A percentile compares a stretch with the other conserved stretches of the same genome.
Evolutionary conservation across 2,797 vertebrate genomes (phyloP).

Genomic region (Lagocephalus sceleratus): DNA sequence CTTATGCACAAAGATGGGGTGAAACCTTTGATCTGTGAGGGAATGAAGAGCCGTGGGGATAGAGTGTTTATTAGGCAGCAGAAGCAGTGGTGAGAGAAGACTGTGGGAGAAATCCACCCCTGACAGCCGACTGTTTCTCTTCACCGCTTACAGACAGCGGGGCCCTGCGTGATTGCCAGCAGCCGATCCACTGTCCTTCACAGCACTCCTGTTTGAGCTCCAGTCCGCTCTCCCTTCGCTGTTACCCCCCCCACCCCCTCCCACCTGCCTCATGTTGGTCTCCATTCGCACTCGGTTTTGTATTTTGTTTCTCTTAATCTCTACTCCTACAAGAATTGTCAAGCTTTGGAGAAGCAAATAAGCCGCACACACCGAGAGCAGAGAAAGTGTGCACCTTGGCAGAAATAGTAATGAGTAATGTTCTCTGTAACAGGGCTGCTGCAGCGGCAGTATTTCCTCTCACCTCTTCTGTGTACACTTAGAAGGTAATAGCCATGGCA

Average conservation of each 20-base stretch:
- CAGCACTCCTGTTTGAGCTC: constrained; percentile 67
- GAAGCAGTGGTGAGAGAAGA: constrained; percentile 39
- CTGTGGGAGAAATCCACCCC: constrained; percentile 41
- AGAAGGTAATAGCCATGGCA: constrained; percentile 43
- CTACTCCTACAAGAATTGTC: constrained; percentile 34
- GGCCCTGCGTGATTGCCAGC: constrained; percentile 43
- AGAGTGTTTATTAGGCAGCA: constrained; percentile 37
- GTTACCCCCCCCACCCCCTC: neutral
- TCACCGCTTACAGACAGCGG: constrained; percentile 37
- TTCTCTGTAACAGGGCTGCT: constrained; percentile 46
- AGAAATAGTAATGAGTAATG: constrained; percentile 70
- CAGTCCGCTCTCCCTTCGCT: constrained; percentile 57
- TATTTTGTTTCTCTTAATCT: constrained; percentile 44
- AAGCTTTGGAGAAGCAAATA: constrained; percentile 45
- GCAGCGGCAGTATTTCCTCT: constrained; percentile 55
- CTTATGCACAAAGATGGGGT: constrained; percentile 19
- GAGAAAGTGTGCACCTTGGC: constrained; percentile 58
- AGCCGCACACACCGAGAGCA: constrained; percentile 22
- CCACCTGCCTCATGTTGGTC: constrained; percentile 8
- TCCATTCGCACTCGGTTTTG: constrained; percentile 24
- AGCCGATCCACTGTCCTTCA: constrained; percentile 47
- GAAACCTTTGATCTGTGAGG: constrained; percentile 37
- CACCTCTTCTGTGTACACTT: constrained; percentile 49
- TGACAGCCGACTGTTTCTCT: constrained; percentile 49
- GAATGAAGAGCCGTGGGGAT: constrained; percentile 23